Conservation (phyloP, 2,888 invertebrate species). For the Strigamia maritima region DNA sequence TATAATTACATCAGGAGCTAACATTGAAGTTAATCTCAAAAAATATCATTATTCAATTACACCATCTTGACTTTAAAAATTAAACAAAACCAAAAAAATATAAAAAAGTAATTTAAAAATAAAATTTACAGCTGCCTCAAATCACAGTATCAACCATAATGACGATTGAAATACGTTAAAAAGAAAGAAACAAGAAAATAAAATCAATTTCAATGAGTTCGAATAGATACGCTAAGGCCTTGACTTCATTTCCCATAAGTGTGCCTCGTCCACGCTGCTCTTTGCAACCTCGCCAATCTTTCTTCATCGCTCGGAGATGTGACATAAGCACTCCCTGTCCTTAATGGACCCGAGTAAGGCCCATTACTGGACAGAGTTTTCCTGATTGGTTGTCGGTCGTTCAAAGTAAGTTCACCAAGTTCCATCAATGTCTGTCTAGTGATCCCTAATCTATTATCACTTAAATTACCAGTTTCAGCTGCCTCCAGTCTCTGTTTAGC, state of each 20-base stretch:
- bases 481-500: constrained; percentile 36
- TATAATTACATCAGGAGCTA: not conserved
- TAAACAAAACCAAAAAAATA: not conserved
- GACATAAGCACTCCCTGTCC: constrained; percentile 36
- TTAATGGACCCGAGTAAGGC: constrained; percentile 15
- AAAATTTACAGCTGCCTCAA: constrained; percentile 10
- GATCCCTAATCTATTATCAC: constrained; percentile 3
- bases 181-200: not conserved
- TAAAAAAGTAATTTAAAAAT: not conserved
- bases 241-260: constrained; percentile 31
- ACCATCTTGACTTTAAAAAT: not conserved
- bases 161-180: not conserved
- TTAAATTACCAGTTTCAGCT: constrained; percentile 18
- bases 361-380: constrained; percentile 31
- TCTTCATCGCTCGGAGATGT: constrained; percentile 33
- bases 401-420: constrained; percentile 28
- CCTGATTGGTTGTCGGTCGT: constrained; percentile 6
- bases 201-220: not conserved
- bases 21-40: not conserved
- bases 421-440: constrained; percentile 34
- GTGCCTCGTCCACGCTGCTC: constrained; percentile 37
- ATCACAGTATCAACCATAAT: not conserved
- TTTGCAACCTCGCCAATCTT: constrained; percentile 22
- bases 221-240: not conserved
- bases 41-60: not conserved